Conservation (phyloP, 2,113 vertebrate species). For the Enhydra lutris region DNA sequence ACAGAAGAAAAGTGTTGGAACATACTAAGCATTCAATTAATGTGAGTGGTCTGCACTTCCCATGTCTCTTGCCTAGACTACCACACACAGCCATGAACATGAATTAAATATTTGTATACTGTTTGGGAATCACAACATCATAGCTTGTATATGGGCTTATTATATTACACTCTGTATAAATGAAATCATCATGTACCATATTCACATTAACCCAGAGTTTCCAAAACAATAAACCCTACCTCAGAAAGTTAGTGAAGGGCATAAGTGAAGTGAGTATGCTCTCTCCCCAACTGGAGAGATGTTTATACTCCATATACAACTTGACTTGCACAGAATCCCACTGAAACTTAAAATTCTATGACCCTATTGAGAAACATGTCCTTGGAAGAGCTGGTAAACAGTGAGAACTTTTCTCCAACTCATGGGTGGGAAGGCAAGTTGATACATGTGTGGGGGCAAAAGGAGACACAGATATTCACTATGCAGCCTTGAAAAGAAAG, state of each 20-base stretch:
- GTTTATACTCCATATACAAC: neutral
- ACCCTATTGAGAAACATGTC: neutral
- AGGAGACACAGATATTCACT: neutral
- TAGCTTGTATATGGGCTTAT: neutral
- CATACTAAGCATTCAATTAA: neutral
- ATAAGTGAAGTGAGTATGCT: neutral
- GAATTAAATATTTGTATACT: neutral
- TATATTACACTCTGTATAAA: neutral
- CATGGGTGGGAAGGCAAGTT: neutral
- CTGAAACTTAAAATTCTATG: neutral
- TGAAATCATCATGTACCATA: neutral
- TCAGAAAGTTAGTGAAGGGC: slow-evolving; percentile 17
- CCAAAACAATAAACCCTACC: neutral
- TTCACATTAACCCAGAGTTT: neutral
- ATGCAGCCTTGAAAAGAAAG: neutral
- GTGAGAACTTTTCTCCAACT: neutral
- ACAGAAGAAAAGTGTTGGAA: neutral
- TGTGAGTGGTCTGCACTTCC: neutral
- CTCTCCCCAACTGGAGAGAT: slow-evolving; percentile 13
- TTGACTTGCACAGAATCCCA: neutral
- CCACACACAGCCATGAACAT: neutral
- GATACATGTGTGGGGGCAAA: neutral
- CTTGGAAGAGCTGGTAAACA: neutral
- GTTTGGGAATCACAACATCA: neutral
- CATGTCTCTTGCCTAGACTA: neutral